These are phyloP conservation scores for Lepidochrysops patricia DNA, from an alignment of 2,888 invertebrate genomes.

Conservation along the genomic window DNA sequence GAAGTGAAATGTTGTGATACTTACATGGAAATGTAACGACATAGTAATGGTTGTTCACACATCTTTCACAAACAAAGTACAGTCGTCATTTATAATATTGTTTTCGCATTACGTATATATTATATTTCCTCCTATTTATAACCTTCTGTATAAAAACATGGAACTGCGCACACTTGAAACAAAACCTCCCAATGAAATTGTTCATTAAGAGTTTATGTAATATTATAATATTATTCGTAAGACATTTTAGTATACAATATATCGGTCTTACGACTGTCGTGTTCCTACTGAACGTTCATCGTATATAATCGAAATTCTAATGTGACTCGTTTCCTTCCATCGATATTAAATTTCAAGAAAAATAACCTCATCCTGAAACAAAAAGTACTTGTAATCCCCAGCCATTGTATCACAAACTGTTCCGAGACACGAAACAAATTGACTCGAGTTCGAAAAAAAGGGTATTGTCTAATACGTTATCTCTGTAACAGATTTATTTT, in stretches of 20 bases:
- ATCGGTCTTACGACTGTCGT: too few species aligned
- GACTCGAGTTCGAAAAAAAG: constrained; percentile 15
- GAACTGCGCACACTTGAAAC: too few species aligned
- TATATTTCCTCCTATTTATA: too few species aligned
- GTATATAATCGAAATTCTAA: too few species aligned
- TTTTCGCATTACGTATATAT: too few species aligned
- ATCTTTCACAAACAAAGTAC: background rate
- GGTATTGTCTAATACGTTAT: constrained; percentile 15
- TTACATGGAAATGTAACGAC: background rate
- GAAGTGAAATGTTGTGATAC: background rate
- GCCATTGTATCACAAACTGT: constrained; percentile 15
- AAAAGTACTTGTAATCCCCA: constrained; percentile 9
- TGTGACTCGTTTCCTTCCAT: background rate
- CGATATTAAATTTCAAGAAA: constrained; percentile 12
- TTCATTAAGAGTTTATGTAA: too few species aligned
- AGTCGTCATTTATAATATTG: background rate
- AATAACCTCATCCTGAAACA: constrained; percentile 11
- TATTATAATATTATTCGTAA: too few species aligned
- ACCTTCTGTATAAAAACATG: too few species aligned
- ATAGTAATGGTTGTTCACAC: background rate
- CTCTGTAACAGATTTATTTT: constrained; percentile 13
- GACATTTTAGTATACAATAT: too few species aligned
- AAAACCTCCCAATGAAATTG: too few species aligned
- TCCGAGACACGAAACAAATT: constrained; percentile 15
- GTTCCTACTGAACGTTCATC: too few species aligned